These are phyloP conservation scores for Dermatemys mawii DNA, from an alignment of 2,113 vertebrate species.

Conservation along the genomic window DNA sequence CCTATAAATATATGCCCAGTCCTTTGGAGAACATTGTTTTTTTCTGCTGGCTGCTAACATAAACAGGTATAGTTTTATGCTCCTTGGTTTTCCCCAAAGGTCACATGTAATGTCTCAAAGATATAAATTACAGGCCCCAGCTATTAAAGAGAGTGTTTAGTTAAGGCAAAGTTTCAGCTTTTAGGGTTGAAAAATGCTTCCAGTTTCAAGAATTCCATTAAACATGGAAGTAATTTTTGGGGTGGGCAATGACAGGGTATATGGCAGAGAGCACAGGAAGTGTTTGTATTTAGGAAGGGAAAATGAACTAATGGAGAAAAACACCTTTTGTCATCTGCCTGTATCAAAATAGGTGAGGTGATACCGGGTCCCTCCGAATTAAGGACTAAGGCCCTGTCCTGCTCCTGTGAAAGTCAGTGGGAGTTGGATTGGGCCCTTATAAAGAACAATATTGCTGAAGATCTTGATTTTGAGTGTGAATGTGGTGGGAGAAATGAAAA, in stretches of 20 bases:
- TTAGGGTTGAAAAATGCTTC: constrained; percentile 3
- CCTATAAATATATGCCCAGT: neutral
- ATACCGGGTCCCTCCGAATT: neutral
- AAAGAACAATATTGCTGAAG: neutral
- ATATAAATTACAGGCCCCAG: constrained; percentile 13
- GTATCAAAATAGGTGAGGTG: neutral
- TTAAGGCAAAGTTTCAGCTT: neutral
- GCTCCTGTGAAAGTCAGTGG: neutral
- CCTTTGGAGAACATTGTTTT: neutral
- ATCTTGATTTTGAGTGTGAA: neutral
- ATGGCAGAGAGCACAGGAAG: neutral
- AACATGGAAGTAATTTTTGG: neutral
- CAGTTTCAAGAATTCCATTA: neutral
- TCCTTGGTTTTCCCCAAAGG: neutral
- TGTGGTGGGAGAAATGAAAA: neutral
- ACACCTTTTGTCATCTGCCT: neutral
- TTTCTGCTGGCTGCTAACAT: neutral
- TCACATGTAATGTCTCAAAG: neutral
- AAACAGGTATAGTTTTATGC: neutral
- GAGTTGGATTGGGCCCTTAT: neutral
- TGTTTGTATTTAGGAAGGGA: neutral
- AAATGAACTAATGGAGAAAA: neutral
- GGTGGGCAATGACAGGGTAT: neutral
- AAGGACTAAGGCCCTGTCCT: neutral
- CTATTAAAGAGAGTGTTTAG: constrained; percentile 19